Evolutionary conservation across 2,797 vertebrate species (phyloP).

Genomic region (Chanos chanos): DNA sequence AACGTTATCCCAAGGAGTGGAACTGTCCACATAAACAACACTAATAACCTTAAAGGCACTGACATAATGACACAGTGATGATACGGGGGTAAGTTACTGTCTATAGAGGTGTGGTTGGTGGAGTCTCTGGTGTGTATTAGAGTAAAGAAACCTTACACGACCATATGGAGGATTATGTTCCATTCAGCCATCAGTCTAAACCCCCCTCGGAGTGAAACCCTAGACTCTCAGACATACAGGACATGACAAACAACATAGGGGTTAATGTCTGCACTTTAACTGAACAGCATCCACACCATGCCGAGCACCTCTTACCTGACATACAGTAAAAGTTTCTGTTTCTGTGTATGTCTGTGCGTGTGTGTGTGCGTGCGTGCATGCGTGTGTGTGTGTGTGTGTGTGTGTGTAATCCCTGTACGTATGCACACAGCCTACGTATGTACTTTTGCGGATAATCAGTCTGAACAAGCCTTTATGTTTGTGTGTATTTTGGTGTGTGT

Average conservation of each 20-base stretch:
- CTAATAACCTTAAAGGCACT: conserved; percentile 10
- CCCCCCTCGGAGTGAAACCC: conserved; percentile 6
- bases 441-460: conserved; percentile 17
- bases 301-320: no score
- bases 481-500: conserved; percentile 1
- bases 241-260: conserved; percentile 14
- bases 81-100: background rate
- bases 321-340: no score
- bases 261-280: conserved; percentile 22
- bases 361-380: background rate
- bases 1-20: no score
- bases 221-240: conserved; percentile 18
- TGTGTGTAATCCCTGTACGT: no score
- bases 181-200: background rate
- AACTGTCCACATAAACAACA: background rate
- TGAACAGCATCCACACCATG: conserved; percentile 1
- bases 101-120: background rate
- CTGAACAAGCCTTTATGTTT: conserved; percentile 12
- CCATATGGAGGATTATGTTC: conserved; percentile 4
- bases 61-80: background rate
- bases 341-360: background rate
- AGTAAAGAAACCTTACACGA: background rate
- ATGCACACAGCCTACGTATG: background rate
- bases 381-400: background rate
- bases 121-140: background rate